phyloP scores from a whole-genome alignment of 2,888 invertebrate genomes.

The Ramazzottius varieornatus region DNA sequence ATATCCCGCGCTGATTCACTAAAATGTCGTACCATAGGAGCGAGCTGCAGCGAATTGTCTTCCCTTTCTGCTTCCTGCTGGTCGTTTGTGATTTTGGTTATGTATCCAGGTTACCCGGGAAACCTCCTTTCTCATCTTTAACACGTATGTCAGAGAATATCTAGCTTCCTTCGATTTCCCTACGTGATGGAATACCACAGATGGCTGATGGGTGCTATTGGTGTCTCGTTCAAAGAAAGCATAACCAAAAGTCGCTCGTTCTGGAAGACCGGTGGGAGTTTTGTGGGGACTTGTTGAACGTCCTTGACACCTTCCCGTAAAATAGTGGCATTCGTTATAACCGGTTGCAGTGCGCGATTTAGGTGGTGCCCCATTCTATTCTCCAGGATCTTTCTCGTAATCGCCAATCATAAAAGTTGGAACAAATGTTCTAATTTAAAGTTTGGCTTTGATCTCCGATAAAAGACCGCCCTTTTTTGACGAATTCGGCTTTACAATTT shows the following conservation, averaged over 20 bases:
- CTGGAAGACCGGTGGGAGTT: neutral
- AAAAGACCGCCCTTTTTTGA: constrained; percentile 14
- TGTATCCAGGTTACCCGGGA: no score
- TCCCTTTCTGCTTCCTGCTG: no score
- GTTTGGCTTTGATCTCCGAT: constrained; percentile 15
- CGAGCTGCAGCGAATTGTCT: no score
- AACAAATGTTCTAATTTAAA: constrained; percentile 6
- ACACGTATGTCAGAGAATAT: no score
- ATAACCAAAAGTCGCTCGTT: neutral
- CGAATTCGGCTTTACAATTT: constrained; percentile 19
- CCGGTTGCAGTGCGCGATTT: constrained; percentile 13
- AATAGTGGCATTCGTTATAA: constrained; percentile 11
- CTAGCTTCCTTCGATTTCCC: no score
- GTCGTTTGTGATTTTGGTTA: no score
- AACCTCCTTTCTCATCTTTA: no score
- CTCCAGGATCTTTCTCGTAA: neutral
- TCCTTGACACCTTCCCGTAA: constrained; percentile 11
- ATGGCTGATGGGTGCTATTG: no score
- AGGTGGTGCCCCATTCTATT: constrained; percentile 9
- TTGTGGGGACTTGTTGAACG: neutral
- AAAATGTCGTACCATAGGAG: no score
- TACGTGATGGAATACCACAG: no score
- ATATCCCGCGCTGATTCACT: no score
- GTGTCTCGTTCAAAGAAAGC: no score
- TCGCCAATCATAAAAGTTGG: neutral